Evolutionary conservation across 1,140 invertebrate species (phyloP), one percentile per base, ranked within the genome.

Genomic region (Drosophila ambigua): DNA sequence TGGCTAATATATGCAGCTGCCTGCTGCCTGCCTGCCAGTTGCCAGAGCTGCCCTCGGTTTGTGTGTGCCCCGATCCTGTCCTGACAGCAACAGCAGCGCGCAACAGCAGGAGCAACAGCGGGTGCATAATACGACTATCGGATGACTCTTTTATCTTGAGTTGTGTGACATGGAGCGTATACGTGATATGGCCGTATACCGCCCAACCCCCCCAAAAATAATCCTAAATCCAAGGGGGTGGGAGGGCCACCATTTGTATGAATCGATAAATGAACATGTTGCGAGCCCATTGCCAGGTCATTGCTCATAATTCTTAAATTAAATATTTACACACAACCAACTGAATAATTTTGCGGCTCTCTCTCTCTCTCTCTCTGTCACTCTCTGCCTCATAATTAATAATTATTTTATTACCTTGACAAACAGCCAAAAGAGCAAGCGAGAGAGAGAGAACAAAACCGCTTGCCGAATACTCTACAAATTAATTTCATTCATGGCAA

Each of bases 351-450:
- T 35, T 68, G 63, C 64, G 64, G 68, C 50, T 69, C 7, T 31
- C 28, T 8, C 26, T 6, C 26, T 28, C 26, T 2, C 31, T 9
- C 31, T 9, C 9, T 9, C 35, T 13, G 9, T 50, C 51, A 58
- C 20, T 24, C 2, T 24, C 23, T 24, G 23, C 3, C 23, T 24
- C 2, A 24, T 69, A 75, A 75, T 74, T 72, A 75, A 75, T 75
- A 75, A 75, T 75, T 66, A 75, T 75, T 75, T 74, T 75, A 75
- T 75, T 58, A 60, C 52, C 41, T 51, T 54, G 35, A 50, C 60
- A 63, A 69, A 57, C 52, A 69, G 53, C 48, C 44, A 28, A 16
- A 51, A 2, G 16, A 35, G 11, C 13, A 13, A 5, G 6, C 26
- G 26, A 28, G 26, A 28, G 26, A 2, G 23, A 24, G 20, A 20